Evolutionary conservation across 1,140 invertebrate species (phyloP).

Genomic region (Megalopta genalis): DNA sequence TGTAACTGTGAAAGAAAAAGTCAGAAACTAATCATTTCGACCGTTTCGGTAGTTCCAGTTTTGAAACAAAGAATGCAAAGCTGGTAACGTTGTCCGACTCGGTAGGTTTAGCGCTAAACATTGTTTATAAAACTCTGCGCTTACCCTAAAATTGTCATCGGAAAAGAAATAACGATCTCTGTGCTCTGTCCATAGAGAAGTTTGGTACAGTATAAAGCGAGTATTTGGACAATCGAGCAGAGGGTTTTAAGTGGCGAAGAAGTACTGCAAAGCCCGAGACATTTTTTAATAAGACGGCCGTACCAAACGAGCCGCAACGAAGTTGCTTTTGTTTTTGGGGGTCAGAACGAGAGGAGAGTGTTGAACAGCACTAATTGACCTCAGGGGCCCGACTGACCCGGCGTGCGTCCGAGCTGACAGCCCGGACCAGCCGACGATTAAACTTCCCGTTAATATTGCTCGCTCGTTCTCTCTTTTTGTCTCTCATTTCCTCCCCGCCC

Average conservation of each 20-base stretch:
- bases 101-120: too few relatives aligned
- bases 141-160: too few relatives aligned
- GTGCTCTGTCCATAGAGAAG: too few relatives aligned
- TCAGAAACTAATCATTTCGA: too few relatives aligned
- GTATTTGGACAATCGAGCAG: too few relatives aligned
- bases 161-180: too few relatives aligned
- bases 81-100: too few relatives aligned
- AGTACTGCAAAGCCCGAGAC: constrained; percentile 43
- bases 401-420: constrained; percentile 77
- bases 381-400: constrained; percentile 77
- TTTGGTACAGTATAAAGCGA: too few relatives aligned
- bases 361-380: constrained; percentile 79
- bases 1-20: too few relatives aligned
- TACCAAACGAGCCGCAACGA: constrained; percentile 52
- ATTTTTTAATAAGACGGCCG: constrained; percentile 50
- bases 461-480: constrained; percentile 55
- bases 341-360: constrained; percentile 70
- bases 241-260: background rate
- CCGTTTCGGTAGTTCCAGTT: too few relatives aligned
- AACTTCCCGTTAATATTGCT: constrained; percentile 79
- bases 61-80: too few relatives aligned
- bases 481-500: constrained; percentile 47
- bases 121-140: too few relatives aligned
- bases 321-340: constrained; percentile 63
- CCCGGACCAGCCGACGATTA: constrained; percentile 76